Evolutionary conservation across 2,113 vertebrate genomes (phyloP).

Genomic region (Apodemus sylvaticus): DNA sequence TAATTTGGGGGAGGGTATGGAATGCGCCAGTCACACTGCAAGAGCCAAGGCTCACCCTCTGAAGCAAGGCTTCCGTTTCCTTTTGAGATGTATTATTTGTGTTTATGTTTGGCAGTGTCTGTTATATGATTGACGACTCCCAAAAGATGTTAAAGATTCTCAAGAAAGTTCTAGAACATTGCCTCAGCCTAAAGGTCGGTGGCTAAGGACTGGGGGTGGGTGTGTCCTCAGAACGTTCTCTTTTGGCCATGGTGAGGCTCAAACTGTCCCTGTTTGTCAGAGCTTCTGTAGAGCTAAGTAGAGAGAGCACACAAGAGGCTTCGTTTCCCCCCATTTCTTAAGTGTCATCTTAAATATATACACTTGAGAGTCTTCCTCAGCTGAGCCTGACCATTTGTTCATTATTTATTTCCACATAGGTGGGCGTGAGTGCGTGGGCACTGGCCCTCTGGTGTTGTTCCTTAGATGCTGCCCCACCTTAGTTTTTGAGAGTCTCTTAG

Average conservation of each 20-base stretch:
- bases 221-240: neutral
- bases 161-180: slow-evolving; percentile 1
- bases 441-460: neutral
- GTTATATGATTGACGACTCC: neutral
- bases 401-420: neutral
- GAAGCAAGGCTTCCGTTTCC: neutral
- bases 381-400: neutral
- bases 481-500: neutral
- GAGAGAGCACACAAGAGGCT: neutral
- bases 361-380: neutral
- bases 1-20: slow-evolving; percentile 60
- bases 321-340: neutral
- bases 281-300: neutral
- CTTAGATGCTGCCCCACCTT: neutral
- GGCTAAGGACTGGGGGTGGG: neutral
- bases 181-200: neutral
- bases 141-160: neutral
- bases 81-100: neutral
- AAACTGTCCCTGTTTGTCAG: neutral
- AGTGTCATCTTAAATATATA: neutral
- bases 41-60: slow-evolving; percentile 60
- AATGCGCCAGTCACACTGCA: slow-evolving; percentile 43
- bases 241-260: neutral
- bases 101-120: neutral
- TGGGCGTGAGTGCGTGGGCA: no score